Conservation (phyloP, 92 coral and sea anemone genomes). For the Porites cylindrica region DNA sequence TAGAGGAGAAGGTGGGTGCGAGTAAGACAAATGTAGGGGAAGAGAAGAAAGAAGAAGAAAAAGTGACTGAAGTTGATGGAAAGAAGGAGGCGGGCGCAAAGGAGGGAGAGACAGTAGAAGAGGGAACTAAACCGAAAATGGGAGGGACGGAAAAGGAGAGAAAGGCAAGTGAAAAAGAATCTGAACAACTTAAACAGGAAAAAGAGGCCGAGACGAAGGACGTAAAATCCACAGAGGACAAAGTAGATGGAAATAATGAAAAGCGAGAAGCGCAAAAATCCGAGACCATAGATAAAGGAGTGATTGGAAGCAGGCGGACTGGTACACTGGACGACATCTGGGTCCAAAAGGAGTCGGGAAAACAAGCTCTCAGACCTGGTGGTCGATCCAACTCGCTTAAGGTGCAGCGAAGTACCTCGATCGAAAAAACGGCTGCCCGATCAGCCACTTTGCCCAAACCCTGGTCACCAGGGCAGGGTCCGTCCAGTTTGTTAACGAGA, state of each 20-base stretch:
- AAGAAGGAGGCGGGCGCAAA: not conserved
- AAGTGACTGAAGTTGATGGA: constrained; percentile 5
- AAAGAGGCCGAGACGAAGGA: constrained; percentile 18
- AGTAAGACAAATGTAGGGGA: not conserved
- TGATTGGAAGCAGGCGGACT: not conserved
- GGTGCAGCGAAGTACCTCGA: constrained; percentile 24
- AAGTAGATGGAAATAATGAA: too few species aligned
- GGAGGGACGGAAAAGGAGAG: constrained; percentile 25
- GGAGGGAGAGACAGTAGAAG: constrained; percentile 46
- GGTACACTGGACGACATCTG: constrained; percentile 60
- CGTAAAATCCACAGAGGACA: constrained; percentile 2
- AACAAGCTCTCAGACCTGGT: constrained; percentile 33
- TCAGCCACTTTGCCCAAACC: constrained; percentile 89
- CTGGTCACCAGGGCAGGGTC: constrained; percentile 76
- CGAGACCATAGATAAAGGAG: constrained; percentile 33
- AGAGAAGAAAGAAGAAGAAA: not conserved
- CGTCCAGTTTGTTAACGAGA: constrained; percentile 63
- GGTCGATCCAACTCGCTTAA: constrained; percentile 48
- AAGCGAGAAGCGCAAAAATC: constrained; percentile 13
- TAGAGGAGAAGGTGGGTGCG: constrained; percentile 7
- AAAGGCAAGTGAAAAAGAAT: constrained; percentile 4
- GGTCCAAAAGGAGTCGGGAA: constrained; percentile 64
- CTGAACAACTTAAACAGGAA: constrained; percentile 7
- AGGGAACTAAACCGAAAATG: constrained; percentile 19
- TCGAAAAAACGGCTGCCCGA: constrained; percentile 55